Evolutionary conservation across 2,888 invertebrate species (phyloP), one percentile per base, ranked within the genome.

Genomic region (Orthosia gothica): DNA sequence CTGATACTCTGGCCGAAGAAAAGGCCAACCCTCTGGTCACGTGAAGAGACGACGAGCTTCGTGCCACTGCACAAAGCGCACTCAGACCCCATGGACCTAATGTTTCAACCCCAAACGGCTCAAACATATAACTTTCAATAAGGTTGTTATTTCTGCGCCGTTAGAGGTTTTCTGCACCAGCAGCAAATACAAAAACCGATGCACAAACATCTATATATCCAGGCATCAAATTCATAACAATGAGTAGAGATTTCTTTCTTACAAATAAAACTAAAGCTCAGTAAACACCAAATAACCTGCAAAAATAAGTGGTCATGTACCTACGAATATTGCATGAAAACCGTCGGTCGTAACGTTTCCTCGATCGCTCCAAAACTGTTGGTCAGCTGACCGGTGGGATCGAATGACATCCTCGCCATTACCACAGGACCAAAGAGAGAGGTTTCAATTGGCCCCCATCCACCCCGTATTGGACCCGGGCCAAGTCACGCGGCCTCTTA

Each of bases 401-500:
- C 79, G 74, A 87, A 90, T 90, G 88, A 87, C 88, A 89, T 87
- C 87, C 83, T 88, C 70, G 83, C 86, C 86, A 89, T 88, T 90
- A 87, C 87, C 87, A 78, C 88, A 87, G 88, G 87, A 91, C 89
- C 82, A 90, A 91, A 89, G 90, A 87, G 88, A 91, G 91, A 88
- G 90, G 87, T 89, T 90, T 89, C 90, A 86, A 90, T 93, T 93
- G 93, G 93, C 92, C 20, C 58, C 67, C 61, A 78, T 89, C 93
- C 94, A 94, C 91, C 79, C 81, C 76, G 85, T 85, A 91, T 91
- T 93, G 94, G 93, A 92, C 84, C 77, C 74, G 68, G 68, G 91
- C 93, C 93, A 94, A 93, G 91, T 89, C 93, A n/a, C n/a, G n/a
- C n/a, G 82, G 79, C 78, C 89, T 86, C 90, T 91, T 92, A 91